These are phyloP conservation scores for Sceliomorpha sp. DNA, from an alignment of 2,888 invertebrate genomes.

Conservation along the genomic window DNA sequence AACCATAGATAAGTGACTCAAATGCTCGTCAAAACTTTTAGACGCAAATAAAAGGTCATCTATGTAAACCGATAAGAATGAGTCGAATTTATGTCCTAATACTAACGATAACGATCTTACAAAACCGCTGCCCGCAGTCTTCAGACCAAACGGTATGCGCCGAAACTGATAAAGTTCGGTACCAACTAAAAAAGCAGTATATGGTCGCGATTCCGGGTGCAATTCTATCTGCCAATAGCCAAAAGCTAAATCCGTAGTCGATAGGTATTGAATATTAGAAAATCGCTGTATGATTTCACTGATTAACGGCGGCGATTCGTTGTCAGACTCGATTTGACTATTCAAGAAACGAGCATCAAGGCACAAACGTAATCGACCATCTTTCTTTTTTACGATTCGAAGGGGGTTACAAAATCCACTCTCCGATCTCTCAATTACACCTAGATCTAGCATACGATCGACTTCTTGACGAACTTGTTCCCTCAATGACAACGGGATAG, in stretches of 20 bases:
- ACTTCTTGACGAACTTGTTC: no score
- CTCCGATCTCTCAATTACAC: no score
- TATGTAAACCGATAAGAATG: no score
- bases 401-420: no score
- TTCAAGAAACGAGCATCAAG: conserved; percentile 68
- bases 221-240: conserved; percentile 55
- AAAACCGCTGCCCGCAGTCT: conserved; percentile 57
- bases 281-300: not conserved
- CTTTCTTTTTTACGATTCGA: no score
- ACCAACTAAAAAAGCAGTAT: conserved; percentile 45
- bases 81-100: conserved; percentile 58
- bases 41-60: no score
- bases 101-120: conserved; percentile 55
- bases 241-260: conserved; percentile 52
- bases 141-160: conserved; percentile 58
- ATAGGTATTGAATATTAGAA: not conserved
- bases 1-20: no score
- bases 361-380: conserved; percentile 59
- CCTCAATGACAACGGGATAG: no score
- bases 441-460: no score
- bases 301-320: conserved; percentile 55
- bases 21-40: no score
- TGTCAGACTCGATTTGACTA: conserved; percentile 62
- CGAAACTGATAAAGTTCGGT: conserved; percentile 53
- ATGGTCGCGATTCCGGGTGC: conserved; percentile 29